Conservation (phyloP, 2,888 invertebrate species). For the Parelbella ahira region DNA sequence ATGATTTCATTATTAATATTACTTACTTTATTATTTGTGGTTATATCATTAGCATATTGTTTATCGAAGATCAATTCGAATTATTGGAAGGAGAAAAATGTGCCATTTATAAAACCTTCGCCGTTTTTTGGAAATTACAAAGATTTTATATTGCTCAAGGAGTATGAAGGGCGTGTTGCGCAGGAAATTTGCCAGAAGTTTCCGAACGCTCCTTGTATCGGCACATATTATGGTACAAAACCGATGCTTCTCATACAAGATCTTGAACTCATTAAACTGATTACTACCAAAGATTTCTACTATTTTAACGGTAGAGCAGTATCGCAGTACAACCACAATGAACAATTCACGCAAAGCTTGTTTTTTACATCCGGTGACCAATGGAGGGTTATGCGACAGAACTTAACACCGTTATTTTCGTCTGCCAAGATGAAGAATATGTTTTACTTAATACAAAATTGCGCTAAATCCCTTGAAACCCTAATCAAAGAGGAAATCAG, state of each 20-base stretch:
- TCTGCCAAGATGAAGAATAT: slow-evolving; percentile 58
- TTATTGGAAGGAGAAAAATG: slow-evolving; percentile 47
- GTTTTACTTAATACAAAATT: slow-evolving; percentile 51
- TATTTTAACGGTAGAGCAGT: slow-evolving; percentile 56
- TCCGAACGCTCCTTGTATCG: slow-evolving; percentile 46
- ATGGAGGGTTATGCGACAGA: slow-evolving; percentile 54
- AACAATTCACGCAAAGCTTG: slow-evolving; percentile 40
- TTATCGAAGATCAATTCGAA: slow-evolving; percentile 19
- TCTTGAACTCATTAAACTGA: slow-evolving; percentile 47
- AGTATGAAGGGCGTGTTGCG: slow-evolving; percentile 36
- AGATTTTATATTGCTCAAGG: slow-evolving; percentile 39
- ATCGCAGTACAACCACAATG: slow-evolving; percentile 40
- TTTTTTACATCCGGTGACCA: slow-evolving; percentile 47
- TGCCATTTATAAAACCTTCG: slow-evolving; percentile 38
- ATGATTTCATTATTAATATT: neutral
- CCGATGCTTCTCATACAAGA: slow-evolving; percentile 54
- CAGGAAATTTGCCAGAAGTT: slow-evolving; percentile 44
- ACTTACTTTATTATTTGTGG: neutral
- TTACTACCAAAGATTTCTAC: slow-evolving; percentile 55
- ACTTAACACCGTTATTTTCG: slow-evolving; percentile 52
- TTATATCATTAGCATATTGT: neutral
- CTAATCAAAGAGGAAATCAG: slow-evolving; percentile 36
- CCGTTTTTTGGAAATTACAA: slow-evolving; percentile 52
- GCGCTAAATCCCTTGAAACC: slow-evolving; percentile 40
- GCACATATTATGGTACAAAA: slow-evolving; percentile 52